Base-by-base conservation (phyloP, 2,888 invertebrate species). In the Ethmia dodecea region DNA sequence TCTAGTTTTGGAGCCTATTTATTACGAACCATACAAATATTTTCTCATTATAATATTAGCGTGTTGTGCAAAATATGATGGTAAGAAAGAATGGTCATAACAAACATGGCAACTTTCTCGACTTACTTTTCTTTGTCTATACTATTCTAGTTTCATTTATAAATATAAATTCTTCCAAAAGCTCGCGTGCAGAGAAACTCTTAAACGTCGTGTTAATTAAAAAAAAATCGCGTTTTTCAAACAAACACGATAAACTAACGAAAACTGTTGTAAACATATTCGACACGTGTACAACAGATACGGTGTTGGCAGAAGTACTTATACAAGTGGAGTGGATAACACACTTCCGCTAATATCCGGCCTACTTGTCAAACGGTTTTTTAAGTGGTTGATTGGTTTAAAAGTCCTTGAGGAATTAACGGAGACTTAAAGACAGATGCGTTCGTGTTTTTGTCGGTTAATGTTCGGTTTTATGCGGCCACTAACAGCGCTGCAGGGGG, bases 221-320 rank as follows among this genome's bases (percentile, higher is more conserved):
- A 57, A 62, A 65, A 66, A 66, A 61, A 49, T 9, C 22, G 24
- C 39, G 50, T 51, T 50, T 58, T 59, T 60, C 47, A 46, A 45
- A 59, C 47, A 46, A 45, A 59, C 55, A 60, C 61, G 68, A 65
- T 76, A 70, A 71, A 57, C 53, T 43, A 52, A 57, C 53, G 55
- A 57, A 60, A n/a, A 63, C 47, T 52, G 56, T 57, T 70, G 74
- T 74, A 72, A 75, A 76, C 76, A 74, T 45, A 58, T 51, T 53
- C 55, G 64, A 77, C 80, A 79, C 73, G 70, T 80, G 80, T 76
- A 69, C 43, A 50, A 50, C 64, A 71, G 71, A 74, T 67, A 65
- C 45, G 53, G 37, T 18, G 13, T 26, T 18, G 18, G 5, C 18
- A n/a, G n/a, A 22, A 22, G n/a, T 22, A 22, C n/a, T 24, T 37